phyloP scores from a whole-genome alignment of 2,113 vertebrate genomes.

The Silurus meridionalis region DNA sequence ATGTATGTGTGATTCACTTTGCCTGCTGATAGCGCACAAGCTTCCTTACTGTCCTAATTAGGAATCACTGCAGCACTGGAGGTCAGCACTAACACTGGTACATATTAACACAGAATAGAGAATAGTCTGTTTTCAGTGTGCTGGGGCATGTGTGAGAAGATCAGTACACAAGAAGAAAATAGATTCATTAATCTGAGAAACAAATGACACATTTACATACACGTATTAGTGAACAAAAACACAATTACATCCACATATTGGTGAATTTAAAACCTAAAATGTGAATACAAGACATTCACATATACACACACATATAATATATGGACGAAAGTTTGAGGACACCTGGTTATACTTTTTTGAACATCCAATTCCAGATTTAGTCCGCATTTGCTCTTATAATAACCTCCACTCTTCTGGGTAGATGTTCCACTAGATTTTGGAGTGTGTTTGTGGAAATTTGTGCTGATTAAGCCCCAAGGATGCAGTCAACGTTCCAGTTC shows the following conservation, averaged over 20 bases:
- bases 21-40: conserved; percentile 45
- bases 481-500: no score
- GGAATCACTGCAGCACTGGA: neutral
- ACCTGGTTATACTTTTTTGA: no score
- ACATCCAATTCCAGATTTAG: no score
- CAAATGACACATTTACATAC: neutral
- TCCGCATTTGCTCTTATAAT: no score
- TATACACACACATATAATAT: neutral
- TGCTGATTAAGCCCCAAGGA: no score
- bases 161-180: neutral
- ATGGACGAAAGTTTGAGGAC: no score
- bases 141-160: neutral
- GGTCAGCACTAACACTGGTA: neutral
- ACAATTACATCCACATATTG: neutral
- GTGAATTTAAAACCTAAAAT: neutral
- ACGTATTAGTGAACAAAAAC: neutral
- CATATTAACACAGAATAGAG: neutral
- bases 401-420: no score
- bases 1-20: conserved; percentile 42
- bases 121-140: neutral
- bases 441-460: no score
- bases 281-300: neutral
- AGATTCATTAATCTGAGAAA: neutral
- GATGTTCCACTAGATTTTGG: no score
- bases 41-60: conserved; percentile 31